These are phyloP conservation scores for Drosophila busckii DNA, from an alignment of 1,140 invertebrate genomes.

Conservation along the genomic window DNA sequence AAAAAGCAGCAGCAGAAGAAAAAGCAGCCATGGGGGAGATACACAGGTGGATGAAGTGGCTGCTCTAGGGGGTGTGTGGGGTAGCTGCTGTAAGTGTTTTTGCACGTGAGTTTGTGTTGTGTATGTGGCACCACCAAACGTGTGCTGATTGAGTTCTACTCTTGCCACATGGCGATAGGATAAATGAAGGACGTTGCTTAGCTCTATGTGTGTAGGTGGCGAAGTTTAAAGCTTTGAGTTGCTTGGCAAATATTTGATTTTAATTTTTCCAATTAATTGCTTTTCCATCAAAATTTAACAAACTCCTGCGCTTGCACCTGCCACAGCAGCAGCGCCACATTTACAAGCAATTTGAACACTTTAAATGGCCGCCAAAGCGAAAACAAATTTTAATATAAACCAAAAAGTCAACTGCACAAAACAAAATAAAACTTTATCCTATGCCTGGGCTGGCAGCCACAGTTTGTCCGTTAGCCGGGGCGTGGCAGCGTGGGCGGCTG, in stretches of 20 bases:
- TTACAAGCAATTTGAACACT: conserved; percentile 22
- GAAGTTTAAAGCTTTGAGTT: conserved; percentile 23
- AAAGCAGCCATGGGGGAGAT: conserved; percentile 24
- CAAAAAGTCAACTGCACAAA: conserved; percentile 34
- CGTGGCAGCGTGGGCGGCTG: conserved; percentile 43
- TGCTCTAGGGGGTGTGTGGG: background rate
- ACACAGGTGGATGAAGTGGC: background rate
- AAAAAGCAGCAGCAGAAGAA: too few species aligned
- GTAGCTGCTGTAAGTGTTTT: conserved; percentile 58
- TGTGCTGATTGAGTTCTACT: conserved; percentile 68
- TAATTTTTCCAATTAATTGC: conserved; percentile 76
- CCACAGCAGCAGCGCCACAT: conserved; percentile 6
- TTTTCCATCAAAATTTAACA: conserved; percentile 69
- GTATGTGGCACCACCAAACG: conserved; percentile 67
- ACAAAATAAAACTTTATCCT: conserved; percentile 55
- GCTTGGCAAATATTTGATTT: conserved; percentile 73
- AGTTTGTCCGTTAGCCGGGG: conserved; percentile 13
- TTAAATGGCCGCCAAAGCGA: conserved; percentile 21
- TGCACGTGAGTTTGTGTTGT: conserved; percentile 71
- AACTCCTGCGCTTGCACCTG: conserved; percentile 29
- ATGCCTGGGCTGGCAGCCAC: conserved; percentile 2
- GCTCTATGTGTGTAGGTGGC: conserved; percentile 28
- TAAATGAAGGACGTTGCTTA: conserved; percentile 73
- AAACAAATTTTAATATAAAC: conserved; percentile 18
- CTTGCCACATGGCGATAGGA: conserved; percentile 47